phyloP scores from a whole-genome alignment of 2,888 invertebrate species.

The Lamellibrachia columna region DNA sequence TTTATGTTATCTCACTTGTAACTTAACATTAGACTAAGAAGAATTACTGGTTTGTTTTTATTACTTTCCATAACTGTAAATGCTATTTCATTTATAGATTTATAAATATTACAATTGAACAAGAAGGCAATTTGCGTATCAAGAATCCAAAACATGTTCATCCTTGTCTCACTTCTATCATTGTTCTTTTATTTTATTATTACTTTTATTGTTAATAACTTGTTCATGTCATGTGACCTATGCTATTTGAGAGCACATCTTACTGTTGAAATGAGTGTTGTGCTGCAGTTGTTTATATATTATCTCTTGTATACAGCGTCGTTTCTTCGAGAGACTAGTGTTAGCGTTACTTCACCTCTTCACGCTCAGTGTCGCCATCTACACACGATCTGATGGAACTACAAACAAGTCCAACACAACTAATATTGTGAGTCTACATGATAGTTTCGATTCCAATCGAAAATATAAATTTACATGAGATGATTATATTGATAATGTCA shows the following conservation, averaged over 20 bases:
- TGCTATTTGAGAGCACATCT: neutral
- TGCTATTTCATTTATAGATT: neutral
- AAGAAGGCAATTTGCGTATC: neutral
- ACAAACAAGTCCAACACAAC: conserved; percentile 53
- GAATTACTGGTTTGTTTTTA: neutral
- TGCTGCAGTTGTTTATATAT: neutral
- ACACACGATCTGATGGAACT: conserved; percentile 77
- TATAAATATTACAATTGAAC: neutral
- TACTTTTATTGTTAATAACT: neutral
- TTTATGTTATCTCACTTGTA: neutral
- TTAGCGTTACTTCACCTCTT: conserved; percentile 88
- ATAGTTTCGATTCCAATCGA: neutral
- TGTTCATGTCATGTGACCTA: neutral
- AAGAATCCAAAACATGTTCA: neutral
- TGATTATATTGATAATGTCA: neutral
- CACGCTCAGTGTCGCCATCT: conserved; percentile 88
- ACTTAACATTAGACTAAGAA: neutral
- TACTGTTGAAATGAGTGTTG: neutral
- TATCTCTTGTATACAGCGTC: conserved; percentile 73
- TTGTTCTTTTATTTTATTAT: neutral
- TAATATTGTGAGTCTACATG: neutral
- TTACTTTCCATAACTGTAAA: neutral
- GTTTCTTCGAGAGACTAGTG: conserved; percentile 89
- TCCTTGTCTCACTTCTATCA: neutral
- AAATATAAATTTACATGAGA: neutral